Evolutionary conservation across 2,113 vertebrate genomes (phyloP).

Genomic region (Girardinichthys multiradiatus): DNA sequence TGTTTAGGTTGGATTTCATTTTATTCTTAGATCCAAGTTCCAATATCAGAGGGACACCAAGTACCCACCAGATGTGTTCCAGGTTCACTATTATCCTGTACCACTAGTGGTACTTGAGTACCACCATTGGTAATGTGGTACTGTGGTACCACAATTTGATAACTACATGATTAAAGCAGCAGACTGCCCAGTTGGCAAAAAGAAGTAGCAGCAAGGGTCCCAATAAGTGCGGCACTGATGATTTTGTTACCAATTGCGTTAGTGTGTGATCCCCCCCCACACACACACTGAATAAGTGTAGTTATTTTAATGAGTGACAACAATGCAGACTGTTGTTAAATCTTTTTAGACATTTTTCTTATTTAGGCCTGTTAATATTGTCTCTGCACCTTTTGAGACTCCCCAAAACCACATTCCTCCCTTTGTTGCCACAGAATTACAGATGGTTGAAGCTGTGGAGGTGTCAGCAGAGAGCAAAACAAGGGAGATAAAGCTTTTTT

Average conservation of each 20-base stretch:
- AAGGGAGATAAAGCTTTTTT: background rate
- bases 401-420: conserved; percentile 4
- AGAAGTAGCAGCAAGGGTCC: too few relatives aligned
- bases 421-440: conserved; percentile 23
- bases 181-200: too few relatives aligned
- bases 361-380: background rate
- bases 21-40: background rate
- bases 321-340: background rate
- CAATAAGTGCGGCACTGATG: too few relatives aligned
- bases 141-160: too few relatives aligned
- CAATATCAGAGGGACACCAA: background rate
- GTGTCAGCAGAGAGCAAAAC: conserved; percentile 12
- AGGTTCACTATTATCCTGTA: too few relatives aligned
- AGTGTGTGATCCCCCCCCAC: too few relatives aligned
- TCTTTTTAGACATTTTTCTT: background rate
- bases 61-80: too few relatives aligned
- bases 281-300: too few relatives aligned
- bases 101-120: too few relatives aligned
- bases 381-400: background rate
- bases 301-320: background rate
- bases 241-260: too few relatives aligned
- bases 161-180: too few relatives aligned
- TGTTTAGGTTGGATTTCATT: background rate
- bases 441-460: conserved; percentile 29
- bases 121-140: too few relatives aligned